Percentiles rank a stretch among this genome's conserved stretches.
Conservation (phyloP, 2,113 vertebrate genomes). For the Actenoides hombroni region DNA sequence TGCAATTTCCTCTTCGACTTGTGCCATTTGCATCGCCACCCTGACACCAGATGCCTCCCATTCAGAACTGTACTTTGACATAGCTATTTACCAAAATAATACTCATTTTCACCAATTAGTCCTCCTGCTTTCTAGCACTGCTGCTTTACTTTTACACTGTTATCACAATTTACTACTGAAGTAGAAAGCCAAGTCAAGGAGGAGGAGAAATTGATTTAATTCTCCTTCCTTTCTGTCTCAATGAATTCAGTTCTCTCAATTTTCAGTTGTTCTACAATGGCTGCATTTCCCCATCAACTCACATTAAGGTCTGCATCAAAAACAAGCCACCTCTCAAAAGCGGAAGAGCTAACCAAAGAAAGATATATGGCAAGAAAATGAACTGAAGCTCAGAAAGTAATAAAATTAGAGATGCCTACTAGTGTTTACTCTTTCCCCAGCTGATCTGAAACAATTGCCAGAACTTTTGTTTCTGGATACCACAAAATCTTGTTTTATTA, state of each 20-base stretch:
- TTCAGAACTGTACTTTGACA: background rate
- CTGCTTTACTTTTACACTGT: background rate
- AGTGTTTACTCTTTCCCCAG: background rate
- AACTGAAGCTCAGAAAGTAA: background rate
- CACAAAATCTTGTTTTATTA: background rate
- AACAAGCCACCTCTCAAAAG: background rate
- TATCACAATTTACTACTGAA: background rate
- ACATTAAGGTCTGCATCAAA: rapidly evolving
- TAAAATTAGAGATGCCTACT: background rate
- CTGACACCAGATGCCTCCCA: background rate
- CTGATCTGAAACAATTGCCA: background rate
- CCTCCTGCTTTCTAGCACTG: background rate
- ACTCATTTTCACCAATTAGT: background rate
- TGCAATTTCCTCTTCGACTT: background rate
- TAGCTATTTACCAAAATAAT: background rate
- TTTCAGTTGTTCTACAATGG: background rate
- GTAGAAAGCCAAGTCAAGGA: background rate
- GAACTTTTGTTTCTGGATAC: background rate
- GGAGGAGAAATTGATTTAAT: background rate
- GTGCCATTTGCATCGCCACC: background rate
- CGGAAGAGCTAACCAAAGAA: background rate
- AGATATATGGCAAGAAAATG: background rate
- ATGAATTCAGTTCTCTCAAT: background rate
- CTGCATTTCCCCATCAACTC: background rate
- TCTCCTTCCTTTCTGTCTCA: background rate